Conservation (phyloP, 2,888 invertebrate species). For the Chrysodeixis includens region DNA sequence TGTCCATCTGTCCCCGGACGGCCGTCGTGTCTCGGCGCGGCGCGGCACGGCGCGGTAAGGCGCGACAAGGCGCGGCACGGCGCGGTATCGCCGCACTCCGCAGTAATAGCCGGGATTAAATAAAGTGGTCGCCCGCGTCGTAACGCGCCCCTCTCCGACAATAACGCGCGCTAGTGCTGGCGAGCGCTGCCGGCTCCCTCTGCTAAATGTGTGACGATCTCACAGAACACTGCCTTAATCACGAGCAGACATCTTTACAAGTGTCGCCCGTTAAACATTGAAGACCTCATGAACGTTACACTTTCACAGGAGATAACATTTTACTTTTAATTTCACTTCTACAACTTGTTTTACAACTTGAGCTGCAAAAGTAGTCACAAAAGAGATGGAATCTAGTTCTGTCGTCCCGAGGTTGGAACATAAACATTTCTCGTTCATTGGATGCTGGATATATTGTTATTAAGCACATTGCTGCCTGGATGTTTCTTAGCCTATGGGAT, state of each 20-base stretch:
- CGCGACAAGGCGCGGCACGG: neutral
- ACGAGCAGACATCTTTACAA: neutral
- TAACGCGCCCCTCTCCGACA: slow-evolving; percentile 14
- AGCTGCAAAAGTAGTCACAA: neutral
- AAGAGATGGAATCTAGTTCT: neutral
- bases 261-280: neutral
- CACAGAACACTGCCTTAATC: neutral
- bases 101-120: slow-evolving; percentile 9
- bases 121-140: slow-evolving; percentile 7
- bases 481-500: neutral
- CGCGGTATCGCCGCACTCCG: neutral
- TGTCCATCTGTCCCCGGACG: neutral
- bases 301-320: neutral
- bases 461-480: too few relatives aligned
- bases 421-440: neutral
- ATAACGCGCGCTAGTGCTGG: slow-evolving; percentile 16
- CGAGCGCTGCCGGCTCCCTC: neutral
- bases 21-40: slow-evolving; percentile 10
- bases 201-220: neutral
- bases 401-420: neutral
- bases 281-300: neutral
- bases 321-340: neutral
- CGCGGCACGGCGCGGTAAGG: slow-evolving; percentile 16
- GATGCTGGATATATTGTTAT: neutral
- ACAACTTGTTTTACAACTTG: neutral